phyloP scores from a whole-genome alignment of 2,888 invertebrate species.

The Eremobia ochroleuca region DNA sequence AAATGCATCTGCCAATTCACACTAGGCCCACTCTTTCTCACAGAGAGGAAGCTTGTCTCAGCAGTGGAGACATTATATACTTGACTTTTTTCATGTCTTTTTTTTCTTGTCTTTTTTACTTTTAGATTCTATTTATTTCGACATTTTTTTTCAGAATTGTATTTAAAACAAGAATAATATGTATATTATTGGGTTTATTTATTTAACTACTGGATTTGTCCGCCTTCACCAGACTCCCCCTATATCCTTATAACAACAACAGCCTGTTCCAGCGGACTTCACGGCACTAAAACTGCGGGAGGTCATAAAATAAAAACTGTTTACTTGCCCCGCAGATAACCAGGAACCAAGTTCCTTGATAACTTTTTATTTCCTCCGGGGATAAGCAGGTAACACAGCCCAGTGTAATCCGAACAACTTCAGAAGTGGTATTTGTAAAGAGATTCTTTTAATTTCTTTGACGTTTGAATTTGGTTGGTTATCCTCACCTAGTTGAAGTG shows the following conservation, averaged over 20 bases:
- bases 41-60: no score
- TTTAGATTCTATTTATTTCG: no score
- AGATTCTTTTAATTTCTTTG: slow-evolving; percentile 55
- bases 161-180: background rate
- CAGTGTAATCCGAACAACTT: slow-evolving; percentile 71
- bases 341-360: slow-evolving; percentile 87
- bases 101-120: no score
- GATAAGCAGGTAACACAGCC: slow-evolving; percentile 77
- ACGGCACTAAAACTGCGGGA: slow-evolving; percentile 82
- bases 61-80: no score
- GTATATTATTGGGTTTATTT: background rate
- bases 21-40: no score
- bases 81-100: no score
- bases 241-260: slow-evolving; percentile 38
- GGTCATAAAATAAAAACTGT: slow-evolving; percentile 90
- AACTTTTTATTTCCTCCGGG: slow-evolving; percentile 89
- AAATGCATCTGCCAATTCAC: no score
- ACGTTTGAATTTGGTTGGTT: slow-evolving; percentile 41
- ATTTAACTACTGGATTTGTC: background rate
- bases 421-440: slow-evolving; percentile 63
- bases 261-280: slow-evolving; percentile 53
- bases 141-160: background rate
- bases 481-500: slow-evolving; percentile 29
- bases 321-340: slow-evolving; percentile 88
- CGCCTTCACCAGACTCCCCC: slow-evolving; percentile 12